These are phyloP conservation scores for Zapus hudsonius DNA, from an alignment of 2,113 vertebrate species.

Conservation along the genomic window DNA sequence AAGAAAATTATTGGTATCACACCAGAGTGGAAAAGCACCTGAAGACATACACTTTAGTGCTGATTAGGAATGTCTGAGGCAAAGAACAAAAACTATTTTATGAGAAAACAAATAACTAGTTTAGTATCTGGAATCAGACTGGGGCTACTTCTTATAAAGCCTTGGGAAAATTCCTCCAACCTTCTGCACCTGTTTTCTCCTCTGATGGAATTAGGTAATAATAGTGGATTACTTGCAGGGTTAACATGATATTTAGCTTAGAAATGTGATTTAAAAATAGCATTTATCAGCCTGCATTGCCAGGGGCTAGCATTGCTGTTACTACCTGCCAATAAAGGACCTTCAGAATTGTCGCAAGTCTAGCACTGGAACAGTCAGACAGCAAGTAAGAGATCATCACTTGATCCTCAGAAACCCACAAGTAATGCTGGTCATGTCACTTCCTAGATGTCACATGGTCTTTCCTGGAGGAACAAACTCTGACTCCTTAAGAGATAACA, in stretches of 20 bases:
- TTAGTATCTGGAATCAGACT: background rate
- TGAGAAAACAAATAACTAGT: background rate
- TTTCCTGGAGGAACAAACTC: background rate
- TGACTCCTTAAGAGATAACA: accelerated
- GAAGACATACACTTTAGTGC: background rate
- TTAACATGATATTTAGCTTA: background rate
- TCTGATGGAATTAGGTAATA: background rate
- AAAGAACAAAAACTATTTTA: background rate
- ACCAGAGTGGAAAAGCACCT: background rate
- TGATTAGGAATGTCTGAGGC: background rate
- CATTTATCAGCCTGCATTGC: background rate
- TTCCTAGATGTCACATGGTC: too few relatives aligned
- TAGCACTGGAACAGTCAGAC: background rate
- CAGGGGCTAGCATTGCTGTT: background rate
- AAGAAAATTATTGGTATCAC: background rate
- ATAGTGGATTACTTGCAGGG: background rate
- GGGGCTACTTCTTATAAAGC: background rate
- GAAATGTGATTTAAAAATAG: background rate
- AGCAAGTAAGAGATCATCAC: background rate
- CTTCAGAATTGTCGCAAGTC: background rate
- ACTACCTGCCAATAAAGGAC: background rate
- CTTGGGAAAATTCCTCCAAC: background rate
- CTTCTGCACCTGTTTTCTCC: background rate
- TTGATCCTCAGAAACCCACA: background rate
- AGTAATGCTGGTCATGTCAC: too few relatives aligned